Conservation (phyloP, 2,113 vertebrate genomes). For the Odontesthes bonariensis region DNA sequence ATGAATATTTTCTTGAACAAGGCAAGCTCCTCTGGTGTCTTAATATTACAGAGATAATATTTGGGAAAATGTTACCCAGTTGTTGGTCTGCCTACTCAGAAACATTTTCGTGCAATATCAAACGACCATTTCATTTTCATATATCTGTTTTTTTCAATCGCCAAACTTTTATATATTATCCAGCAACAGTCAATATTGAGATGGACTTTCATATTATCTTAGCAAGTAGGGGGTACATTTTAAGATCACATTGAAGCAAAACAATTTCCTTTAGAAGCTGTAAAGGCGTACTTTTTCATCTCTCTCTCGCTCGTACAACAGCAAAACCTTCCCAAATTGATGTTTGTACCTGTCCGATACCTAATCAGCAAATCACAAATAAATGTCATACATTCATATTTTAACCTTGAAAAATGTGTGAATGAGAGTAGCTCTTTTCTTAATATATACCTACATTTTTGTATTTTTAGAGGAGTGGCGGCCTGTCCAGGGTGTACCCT, state of each 20-base stretch:
- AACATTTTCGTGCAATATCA: conserved; percentile 21
- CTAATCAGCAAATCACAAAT: too few species aligned
- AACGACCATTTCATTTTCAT: conserved; percentile 27
- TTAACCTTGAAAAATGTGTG: too few species aligned
- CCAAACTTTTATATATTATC: conserved; percentile 12
- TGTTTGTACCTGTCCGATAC: too few species aligned
- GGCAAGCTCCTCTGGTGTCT: neutral
- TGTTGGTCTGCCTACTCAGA: conserved; percentile 13
- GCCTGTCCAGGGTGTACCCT: too few species aligned
- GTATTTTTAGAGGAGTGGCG: too few species aligned
- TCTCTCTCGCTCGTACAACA: neutral
- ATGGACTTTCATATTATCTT: conserved; percentile 3
- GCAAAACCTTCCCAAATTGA: too few species aligned
- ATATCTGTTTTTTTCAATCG: conserved; percentile 10
- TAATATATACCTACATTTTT: too few species aligned
- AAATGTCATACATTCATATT: too few species aligned
- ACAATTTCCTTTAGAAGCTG: neutral
- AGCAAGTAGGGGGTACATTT: neutral
- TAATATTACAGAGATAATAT: conserved; percentile 38
- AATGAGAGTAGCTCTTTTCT: too few species aligned
- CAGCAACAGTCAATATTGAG: neutral
- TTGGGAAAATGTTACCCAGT: conserved; percentile 38
- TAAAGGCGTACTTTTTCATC: too few species aligned
- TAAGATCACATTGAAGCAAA: neutral
- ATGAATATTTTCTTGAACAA: conserved; percentile 10